Base-by-base conservation (phyloP, 2,888 invertebrate species). In the Luperina testacea region DNA sequence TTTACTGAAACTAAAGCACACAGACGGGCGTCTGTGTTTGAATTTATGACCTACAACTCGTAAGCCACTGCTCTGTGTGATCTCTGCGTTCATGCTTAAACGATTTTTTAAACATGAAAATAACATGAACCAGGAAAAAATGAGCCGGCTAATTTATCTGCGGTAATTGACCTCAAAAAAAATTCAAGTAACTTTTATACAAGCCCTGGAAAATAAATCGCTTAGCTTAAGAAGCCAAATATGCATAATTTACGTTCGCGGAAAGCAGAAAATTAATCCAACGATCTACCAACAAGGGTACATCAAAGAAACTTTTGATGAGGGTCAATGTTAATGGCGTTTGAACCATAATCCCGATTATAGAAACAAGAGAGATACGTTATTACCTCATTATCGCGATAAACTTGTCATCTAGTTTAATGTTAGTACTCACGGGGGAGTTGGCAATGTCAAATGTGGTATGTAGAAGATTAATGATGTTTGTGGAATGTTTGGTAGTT, bases 271-370 rank as follows among this genome's bases (percentile, higher is more conserved):
- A 93, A 92, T 93, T 92, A 92, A 91, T 92, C 87, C 90, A 73
- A 80, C 77, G 73, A 78, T 80, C 83, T 89, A 87, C 85, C 85
- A 89, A 91, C 91, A 87, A 88, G 91, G 90, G 88, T 89, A 87
- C 72, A 90, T 92, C 90, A 92, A 92, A 92, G 92, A 93, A 93
- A 93, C 87, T 92, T 93, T 91, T 93, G 94, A 94, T 91, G 90
- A 93, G 94, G 94, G 94, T 94, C 93, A 92, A 89, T 91, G 89
- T 91, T 93, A 92, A 93, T 93, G 88, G 92, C 88, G 85, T 85
- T 85, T 87, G 86, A 72, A 81, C 75, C 89, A 89, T 91, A 89
- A 88, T 88, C 86, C 83, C 45, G 86, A 90, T 89, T 87, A 85
- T 86, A 82, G 83, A 81, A 85, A 81, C 86, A 79, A 80, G 78